Conservation (phyloP, 2,888 invertebrate genomes). For the Microctonus aethiopoides region DNA sequence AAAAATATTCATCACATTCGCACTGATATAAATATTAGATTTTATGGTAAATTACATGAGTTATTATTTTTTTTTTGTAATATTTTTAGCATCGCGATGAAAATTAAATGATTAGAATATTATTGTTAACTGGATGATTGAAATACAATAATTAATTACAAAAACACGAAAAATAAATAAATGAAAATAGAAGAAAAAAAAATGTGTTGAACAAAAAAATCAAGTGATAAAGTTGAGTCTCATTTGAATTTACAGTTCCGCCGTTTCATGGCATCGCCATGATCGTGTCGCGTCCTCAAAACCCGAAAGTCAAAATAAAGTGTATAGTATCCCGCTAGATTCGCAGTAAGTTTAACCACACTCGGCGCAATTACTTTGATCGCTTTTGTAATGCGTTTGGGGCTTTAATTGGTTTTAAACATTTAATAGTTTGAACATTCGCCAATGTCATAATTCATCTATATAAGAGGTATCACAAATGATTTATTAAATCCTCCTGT, state of each 20-base stretch:
- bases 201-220: background rate
- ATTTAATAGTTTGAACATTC: constrained; percentile 14
- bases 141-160: background rate
- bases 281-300: constrained; percentile 52
- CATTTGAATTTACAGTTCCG: constrained; percentile 56
- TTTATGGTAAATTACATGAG: background rate
- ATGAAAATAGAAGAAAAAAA: too few relatives aligned
- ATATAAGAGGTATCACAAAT: constrained; percentile 11
- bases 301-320: constrained; percentile 56
- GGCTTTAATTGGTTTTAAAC: constrained; percentile 20
- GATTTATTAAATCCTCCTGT: constrained; percentile 35
- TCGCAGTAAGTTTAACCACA: constrained; percentile 55
- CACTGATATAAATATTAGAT: background rate
- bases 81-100: background rate
- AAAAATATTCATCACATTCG: background rate
- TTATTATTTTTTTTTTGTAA: background rate
- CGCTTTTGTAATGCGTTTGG: constrained; percentile 33
- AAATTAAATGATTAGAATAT: too few relatives aligned
- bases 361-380: constrained; percentile 30
- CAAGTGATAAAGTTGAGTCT: background rate
- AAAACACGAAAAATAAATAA: background rate
- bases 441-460: background rate
- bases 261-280: constrained; percentile 55
- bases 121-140: too few relatives aligned
- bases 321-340: constrained; percentile 59